phyloP scores from a whole-genome alignment of 1,140 invertebrate genomes.

The Cydia strobilella region DNA sequence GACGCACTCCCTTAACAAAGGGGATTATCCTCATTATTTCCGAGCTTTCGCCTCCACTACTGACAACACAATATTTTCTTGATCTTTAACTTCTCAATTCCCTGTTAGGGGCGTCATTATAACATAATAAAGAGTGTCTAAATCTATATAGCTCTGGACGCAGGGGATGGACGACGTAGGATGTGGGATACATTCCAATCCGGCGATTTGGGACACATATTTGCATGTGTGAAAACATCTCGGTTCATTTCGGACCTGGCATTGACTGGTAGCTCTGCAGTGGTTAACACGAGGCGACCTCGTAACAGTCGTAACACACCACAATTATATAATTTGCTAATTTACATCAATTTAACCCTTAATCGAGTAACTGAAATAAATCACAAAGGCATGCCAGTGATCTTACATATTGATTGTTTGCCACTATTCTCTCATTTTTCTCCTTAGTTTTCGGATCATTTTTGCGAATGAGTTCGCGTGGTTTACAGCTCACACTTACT shows the following conservation, averaged over 20 bases:
- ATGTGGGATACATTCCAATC: constrained; percentile 17
- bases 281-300: constrained; percentile 21
- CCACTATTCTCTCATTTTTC: too few species aligned
- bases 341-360: too few species aligned
- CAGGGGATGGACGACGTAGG: constrained; percentile 2
- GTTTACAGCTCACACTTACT: too few species aligned
- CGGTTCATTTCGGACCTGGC: constrained; percentile 2
- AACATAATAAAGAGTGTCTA: constrained; percentile 17
- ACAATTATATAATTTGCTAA: too few species aligned
- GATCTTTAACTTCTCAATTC: constrained; percentile 27
- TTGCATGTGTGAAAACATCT: constrained; percentile 29
- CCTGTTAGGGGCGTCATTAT: constrained; percentile 4
- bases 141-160: background rate
- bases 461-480: too few species aligned
- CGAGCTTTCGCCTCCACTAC: constrained; percentile 48
- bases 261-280: constrained; percentile 3
- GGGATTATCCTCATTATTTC: constrained; percentile 74
- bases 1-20: constrained; percentile 47
- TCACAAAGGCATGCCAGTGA: too few species aligned
- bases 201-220: constrained; percentile 27
- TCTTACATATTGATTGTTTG: too few species aligned
- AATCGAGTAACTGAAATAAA: too few species aligned
- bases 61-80: constrained; percentile 41
- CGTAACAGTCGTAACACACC: background rate
- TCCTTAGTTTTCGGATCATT: too few species aligned